These are phyloP conservation scores for Scaptomyza hsui DNA, from an alignment of 1,140 invertebrate species.

Conservation along the genomic window DNA sequence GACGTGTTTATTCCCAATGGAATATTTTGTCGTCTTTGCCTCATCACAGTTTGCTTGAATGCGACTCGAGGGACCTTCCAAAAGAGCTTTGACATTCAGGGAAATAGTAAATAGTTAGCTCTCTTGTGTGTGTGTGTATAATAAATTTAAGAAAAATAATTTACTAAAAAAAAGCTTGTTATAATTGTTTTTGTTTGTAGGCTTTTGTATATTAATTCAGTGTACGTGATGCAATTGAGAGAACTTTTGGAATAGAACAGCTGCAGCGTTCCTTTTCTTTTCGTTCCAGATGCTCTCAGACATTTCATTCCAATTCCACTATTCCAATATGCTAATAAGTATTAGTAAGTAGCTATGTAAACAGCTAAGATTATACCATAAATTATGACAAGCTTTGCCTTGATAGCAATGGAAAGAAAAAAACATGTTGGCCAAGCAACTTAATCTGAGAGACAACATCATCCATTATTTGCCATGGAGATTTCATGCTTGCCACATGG, in stretches of 20 bases:
- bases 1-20: constrained; percentile 16
- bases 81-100: constrained; percentile 13
- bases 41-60: constrained; percentile 11
- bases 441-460: constrained; percentile 3
- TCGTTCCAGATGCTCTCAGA: background rate
- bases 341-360: background rate
- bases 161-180: too few relatives aligned
- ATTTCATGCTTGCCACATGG: constrained; percentile 23
- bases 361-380: constrained; percentile 19
- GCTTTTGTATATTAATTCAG: background rate
- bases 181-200: background rate
- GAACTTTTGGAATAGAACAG: background rate
- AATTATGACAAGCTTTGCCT: constrained; percentile 46
- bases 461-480: constrained; percentile 22
- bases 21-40: constrained; percentile 5
- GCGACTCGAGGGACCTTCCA: constrained; percentile 11
- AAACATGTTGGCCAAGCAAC: constrained; percentile 6
- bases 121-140: background rate
- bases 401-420: too few relatives aligned
- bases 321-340: background rate
- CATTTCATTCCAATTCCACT: too few relatives aligned
- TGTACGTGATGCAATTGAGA: background rate
- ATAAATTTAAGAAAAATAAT: constrained; percentile 11
- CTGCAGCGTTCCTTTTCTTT: too few relatives aligned
- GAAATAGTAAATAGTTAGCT: constrained; percentile 15